Conservation (phyloP, 2,888 invertebrate genomes). For the Sphaerophoria taeniata region DNA sequence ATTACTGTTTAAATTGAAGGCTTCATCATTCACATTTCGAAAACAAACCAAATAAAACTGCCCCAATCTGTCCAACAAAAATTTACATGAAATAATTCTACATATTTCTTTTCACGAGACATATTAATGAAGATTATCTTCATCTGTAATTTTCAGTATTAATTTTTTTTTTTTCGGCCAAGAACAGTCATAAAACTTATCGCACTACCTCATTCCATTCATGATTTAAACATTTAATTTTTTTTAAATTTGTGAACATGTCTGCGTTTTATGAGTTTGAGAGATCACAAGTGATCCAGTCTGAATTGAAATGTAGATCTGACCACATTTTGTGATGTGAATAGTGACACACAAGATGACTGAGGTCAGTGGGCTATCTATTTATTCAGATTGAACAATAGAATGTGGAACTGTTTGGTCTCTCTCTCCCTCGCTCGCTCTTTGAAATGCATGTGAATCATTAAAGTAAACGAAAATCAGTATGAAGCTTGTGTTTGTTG, state of each 20-base stretch:
- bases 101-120: constrained; percentile 2
- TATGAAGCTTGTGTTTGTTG: too few relatives aligned
- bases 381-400: constrained; percentile 37
- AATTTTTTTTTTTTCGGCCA: constrained; percentile 19
- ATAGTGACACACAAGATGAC: constrained; percentile 26
- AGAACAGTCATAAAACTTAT: constrained; percentile 24
- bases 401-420: neutral
- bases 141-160: constrained; percentile 29
- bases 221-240: neutral
- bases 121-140: neutral
- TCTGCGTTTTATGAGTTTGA: constrained; percentile 13
- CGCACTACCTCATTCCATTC: constrained; percentile 14
- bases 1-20: neutral
- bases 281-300: constrained; percentile 25
- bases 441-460: too few relatives aligned
- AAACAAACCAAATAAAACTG: constrained; percentile 25
- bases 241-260: neutral
- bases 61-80: neutral
- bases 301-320: constrained; percentile 8
- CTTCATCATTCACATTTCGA: constrained; percentile 24
- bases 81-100: too few relatives aligned
- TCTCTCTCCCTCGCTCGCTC: neutral
- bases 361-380: constrained; percentile 44
- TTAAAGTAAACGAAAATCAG: too few relatives aligned
- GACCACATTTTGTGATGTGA: constrained; percentile 24